These are phyloP conservation scores for Siniperca chuatsi DNA, from an alignment of 2,113 vertebrate species.

Conservation along the genomic window DNA sequence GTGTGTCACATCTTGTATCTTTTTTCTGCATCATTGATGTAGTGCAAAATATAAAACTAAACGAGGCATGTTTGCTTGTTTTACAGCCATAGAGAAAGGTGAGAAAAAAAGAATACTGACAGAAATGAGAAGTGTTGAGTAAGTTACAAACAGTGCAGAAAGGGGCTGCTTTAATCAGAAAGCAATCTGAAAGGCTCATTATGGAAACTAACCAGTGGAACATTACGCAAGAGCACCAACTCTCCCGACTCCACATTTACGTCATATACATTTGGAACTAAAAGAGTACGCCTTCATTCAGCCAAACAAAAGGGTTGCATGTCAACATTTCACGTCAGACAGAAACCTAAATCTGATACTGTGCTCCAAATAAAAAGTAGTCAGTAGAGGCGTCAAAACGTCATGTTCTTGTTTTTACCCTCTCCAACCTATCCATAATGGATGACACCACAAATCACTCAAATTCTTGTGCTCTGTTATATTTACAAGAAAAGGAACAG, in stretches of 20 bases:
- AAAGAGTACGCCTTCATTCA: not conserved
- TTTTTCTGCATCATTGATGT: conserved; percentile 66
- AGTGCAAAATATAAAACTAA: conserved; percentile 60
- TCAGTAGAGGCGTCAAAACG: conserved; percentile 49
- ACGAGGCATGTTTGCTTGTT: conserved; percentile 55
- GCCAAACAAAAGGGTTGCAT: conserved; percentile 31
- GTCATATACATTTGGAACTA: conserved; percentile 50
- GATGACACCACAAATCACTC: conserved; percentile 53
- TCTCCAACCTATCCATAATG: conserved; percentile 16
- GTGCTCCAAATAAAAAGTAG: conserved; percentile 17
- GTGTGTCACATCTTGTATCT: conserved; percentile 66
- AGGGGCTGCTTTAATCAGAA: conserved; percentile 35
- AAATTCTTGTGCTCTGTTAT: conserved; percentile 44
- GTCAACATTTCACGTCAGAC: conserved; percentile 32
- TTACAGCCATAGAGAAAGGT: conserved; percentile 31
- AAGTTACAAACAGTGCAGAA: conserved; percentile 34
- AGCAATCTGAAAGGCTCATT: conserved; percentile 5
- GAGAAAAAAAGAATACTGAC: conserved; percentile 2
- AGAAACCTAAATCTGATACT: conserved; percentile 11
- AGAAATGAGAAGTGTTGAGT: conserved; percentile 49
- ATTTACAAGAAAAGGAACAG: conserved; percentile 57
- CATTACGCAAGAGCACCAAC: conserved; percentile 45
- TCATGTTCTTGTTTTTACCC: conserved; percentile 51
- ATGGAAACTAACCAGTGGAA: conserved; percentile 35
- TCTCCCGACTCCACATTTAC: conserved; percentile 37